A percentile compares a stretch with the other conserved stretches of the same genome.
Conservation (phyloP, 2,797 vertebrate species). For the Lithobates pipiens region DNA sequence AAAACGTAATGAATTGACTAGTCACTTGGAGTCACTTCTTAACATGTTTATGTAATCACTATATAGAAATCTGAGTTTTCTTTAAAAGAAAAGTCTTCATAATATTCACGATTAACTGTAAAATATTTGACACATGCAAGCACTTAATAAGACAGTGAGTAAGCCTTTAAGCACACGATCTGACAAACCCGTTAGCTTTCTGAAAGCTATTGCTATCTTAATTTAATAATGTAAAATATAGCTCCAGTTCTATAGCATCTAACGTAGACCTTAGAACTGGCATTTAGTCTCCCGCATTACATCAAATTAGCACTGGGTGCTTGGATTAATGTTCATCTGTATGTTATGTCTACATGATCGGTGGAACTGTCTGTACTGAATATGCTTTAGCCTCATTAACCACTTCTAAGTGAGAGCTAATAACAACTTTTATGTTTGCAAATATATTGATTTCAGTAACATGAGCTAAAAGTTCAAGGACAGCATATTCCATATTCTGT, state of each 20-base stretch:
- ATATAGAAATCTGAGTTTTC: not conserved
- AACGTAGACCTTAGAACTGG: not conserved
- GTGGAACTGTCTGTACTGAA: not conserved
- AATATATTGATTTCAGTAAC: constrained; percentile 47
- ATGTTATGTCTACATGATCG: constrained; percentile 5
- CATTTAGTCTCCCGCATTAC: not conserved
- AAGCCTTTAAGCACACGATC: not conserved
- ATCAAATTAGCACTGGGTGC: constrained; percentile 1
- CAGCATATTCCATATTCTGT: constrained; percentile 53
- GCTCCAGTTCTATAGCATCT: not conserved
- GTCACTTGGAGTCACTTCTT: not conserved
- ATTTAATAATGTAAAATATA: not conserved
- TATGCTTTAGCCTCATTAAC: constrained; percentile 27
- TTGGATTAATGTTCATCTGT: constrained; percentile 18
- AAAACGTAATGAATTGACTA: not conserved
- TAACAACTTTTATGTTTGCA: constrained; percentile 28
- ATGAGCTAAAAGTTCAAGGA: constrained; percentile 59
- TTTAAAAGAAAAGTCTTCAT: not conserved
- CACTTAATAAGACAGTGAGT: too few relatives aligned
- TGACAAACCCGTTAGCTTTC: not conserved
- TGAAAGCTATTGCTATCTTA: not conserved
- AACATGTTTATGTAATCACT: not conserved
- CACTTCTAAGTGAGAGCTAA: constrained; percentile 40
- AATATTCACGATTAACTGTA: not conserved
- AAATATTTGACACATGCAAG: not conserved